Conservation (phyloP, 2,888 invertebrate species). For the Tiliacea aurago region DNA sequence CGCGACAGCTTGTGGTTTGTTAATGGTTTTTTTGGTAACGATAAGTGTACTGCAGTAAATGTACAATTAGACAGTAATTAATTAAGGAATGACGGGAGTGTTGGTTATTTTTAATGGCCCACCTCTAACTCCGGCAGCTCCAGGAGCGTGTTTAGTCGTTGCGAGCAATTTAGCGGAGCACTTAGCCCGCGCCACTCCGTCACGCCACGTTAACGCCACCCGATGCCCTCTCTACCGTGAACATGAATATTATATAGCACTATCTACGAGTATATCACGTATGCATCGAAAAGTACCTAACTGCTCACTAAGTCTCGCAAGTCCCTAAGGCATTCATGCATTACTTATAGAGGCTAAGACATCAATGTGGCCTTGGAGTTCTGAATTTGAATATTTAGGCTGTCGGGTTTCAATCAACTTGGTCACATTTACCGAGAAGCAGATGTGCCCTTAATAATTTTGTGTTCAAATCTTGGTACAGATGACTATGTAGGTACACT, state of each 20-base stretch:
- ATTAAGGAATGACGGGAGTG: slow-evolving; percentile 44
- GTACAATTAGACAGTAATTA: slow-evolving; percentile 34
- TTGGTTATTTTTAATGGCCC: slow-evolving; percentile 59
- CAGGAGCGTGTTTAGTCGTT: slow-evolving; percentile 72
- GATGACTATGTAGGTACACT: neutral
- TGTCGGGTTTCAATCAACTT: slow-evolving; percentile 46
- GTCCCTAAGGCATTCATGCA: slow-evolving; percentile 57
- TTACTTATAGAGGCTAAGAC: slow-evolving; percentile 49
- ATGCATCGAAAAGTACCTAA: slow-evolving; percentile 51
- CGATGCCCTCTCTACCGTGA: slow-evolving; percentile 69
- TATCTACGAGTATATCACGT: slow-evolving; percentile 56
- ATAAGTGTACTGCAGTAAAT: slow-evolving; percentile 25
- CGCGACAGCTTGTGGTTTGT: neutral
- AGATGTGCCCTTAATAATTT: slow-evolving; percentile 33
- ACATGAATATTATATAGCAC: slow-evolving; percentile 66
- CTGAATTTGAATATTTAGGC: slow-evolving; percentile 52
- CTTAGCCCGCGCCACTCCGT: slow-evolving; percentile 79
- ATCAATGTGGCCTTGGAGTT: slow-evolving; percentile 33
- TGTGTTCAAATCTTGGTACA: neutral
- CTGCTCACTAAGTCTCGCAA: slow-evolving; percentile 49
- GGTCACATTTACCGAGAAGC: slow-evolving; percentile 17
- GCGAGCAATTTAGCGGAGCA: slow-evolving; percentile 82
- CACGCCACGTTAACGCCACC: slow-evolving; percentile 78
- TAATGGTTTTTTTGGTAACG: slow-evolving; percentile 15
- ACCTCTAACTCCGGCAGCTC: slow-evolving; percentile 49